phyloP scores from a whole-genome alignment of 2,888 invertebrate species.

The Drosophila koepferae region DNA sequence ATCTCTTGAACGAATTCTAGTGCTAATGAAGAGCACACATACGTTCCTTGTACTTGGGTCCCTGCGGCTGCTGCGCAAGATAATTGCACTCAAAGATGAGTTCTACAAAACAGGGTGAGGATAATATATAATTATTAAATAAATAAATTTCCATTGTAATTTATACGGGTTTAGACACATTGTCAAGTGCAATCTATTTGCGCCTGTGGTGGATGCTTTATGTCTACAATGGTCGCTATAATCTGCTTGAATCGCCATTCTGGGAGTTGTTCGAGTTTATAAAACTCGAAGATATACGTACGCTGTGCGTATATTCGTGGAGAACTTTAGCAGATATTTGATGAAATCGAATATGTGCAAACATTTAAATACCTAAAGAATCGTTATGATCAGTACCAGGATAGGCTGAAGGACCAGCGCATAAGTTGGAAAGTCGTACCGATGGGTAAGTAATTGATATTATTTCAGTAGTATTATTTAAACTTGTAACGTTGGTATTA shows the following conservation, averaged over 20 bases:
- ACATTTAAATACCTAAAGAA: slow-evolving; percentile 97
- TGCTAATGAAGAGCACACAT: slow-evolving; percentile 98
- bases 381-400: slow-evolving; percentile 96
- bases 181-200: slow-evolving; percentile 96
- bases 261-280: slow-evolving; percentile 99
- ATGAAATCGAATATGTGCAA: slow-evolving; percentile 98
- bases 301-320: slow-evolving; percentile 96
- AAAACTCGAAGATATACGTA: slow-evolving; percentile 96
- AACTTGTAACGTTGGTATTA: neutral
- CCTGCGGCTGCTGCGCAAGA: slow-evolving; percentile 97
- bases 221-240: slow-evolving; percentile 99
- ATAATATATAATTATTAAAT: neutral
- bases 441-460: slow-evolving; percentile 87
- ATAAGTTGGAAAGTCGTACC: slow-evolving; percentile 87
- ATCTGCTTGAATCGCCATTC: slow-evolving; percentile 99
- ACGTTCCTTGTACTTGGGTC: slow-evolving; percentile 98
- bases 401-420: slow-evolving; percentile 94
- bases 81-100: slow-evolving; percentile 98
- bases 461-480: neutral
- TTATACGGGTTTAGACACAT: slow-evolving; percentile 89
- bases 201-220: slow-evolving; percentile 98
- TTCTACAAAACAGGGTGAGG: slow-evolving; percentile 93
- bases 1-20: slow-evolving; percentile 96
- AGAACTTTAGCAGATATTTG: slow-evolving; percentile 97
- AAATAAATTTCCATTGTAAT: neutral